Conservation (phyloP, 2,113 vertebrate genomes). For the Centropristis striata region DNA sequence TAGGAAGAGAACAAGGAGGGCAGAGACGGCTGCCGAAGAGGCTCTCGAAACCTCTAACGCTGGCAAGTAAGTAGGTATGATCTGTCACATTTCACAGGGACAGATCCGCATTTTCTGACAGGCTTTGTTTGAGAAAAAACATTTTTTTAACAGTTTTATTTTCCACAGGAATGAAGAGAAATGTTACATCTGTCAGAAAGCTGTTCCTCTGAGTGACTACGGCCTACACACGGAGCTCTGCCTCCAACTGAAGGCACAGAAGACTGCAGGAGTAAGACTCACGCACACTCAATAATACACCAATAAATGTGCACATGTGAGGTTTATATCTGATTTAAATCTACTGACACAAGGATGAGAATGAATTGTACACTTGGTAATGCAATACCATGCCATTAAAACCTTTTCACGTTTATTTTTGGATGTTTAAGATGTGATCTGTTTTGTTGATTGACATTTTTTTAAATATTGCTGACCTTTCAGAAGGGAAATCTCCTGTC, state of each 20-base stretch:
- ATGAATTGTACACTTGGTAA: no score
- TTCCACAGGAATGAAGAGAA: constrained; percentile 84
- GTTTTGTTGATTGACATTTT: background rate
- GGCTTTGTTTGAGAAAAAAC: background rate
- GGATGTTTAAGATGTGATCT: background rate
- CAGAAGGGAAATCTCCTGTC: constrained; percentile 78
- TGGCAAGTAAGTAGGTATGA: constrained; percentile 85
- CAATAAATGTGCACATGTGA: no score
- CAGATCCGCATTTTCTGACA: background rate
- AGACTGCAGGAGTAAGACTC: constrained; percentile 42
- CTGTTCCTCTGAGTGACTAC: constrained; percentile 87
- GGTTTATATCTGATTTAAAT: background rate
- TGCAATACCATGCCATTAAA: background rate
- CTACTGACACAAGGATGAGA: background rate
- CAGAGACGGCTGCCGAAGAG: constrained; percentile 31
- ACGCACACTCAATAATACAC: background rate
- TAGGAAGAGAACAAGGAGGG: constrained; percentile 75
- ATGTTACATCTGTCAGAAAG: constrained; percentile 91
- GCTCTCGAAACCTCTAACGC: background rate
- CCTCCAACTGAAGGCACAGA: constrained; percentile 60
- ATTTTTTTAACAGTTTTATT: background rate
- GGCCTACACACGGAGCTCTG: constrained; percentile 89
- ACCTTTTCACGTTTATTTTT: background rate
- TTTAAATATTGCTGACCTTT: background rate
- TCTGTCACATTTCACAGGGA: rapidly evolving